Evolutionary conservation across 2,797 vertebrate genomes (phyloP), one percentile per base, ranked within the genome.

Genomic region (Pangasius mekongensis): DNA sequence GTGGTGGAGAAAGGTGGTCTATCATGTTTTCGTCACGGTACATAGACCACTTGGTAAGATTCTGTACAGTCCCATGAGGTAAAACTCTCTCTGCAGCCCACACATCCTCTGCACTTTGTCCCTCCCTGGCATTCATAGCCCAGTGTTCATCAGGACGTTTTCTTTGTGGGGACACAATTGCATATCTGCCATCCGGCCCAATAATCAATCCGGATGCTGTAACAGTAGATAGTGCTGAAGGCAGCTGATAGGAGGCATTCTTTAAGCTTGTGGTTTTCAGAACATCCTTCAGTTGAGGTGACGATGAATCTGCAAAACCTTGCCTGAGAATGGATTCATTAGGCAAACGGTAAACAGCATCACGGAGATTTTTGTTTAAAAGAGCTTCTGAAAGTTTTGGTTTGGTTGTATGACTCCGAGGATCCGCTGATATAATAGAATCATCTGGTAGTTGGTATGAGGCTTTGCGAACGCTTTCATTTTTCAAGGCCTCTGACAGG

Each of bases 101-200:
- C 36, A 93, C 84, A 22, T 97, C 96, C 36, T 96, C 96, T 86
- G 93, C 95, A 83, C 94, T 94, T 71, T 89, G 94, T 22, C 93
- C 95, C 58, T 94, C 95, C 69, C 62, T 89, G 85, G 94, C 93
- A 64, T 95, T 94, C 90, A 87, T 93, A 84, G 96, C 96, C 96
- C 95, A 97, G 91, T 97, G 96, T 84, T 97, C 96, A 66, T 88
- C 93, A 74, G 95, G 94, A 39, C 88, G 92, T n/a, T 95, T 95
- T 13, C 94, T 94, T 52, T 95, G 97, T 18, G 98, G 97, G 90
- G 96, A 95, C 86, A 98, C 96, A n/a, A 98, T 94, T 0, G 97
- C 97, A 69, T 98, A 99, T 81, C 96, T 94, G 43, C 97, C 96
- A 81, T 95, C 93, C 0, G 91, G 89, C 0, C 91, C 91, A 64